Evolutionary conservation across 1,140 invertebrate genomes (phyloP).

Genomic region (Trichonephila clavata): DNA sequence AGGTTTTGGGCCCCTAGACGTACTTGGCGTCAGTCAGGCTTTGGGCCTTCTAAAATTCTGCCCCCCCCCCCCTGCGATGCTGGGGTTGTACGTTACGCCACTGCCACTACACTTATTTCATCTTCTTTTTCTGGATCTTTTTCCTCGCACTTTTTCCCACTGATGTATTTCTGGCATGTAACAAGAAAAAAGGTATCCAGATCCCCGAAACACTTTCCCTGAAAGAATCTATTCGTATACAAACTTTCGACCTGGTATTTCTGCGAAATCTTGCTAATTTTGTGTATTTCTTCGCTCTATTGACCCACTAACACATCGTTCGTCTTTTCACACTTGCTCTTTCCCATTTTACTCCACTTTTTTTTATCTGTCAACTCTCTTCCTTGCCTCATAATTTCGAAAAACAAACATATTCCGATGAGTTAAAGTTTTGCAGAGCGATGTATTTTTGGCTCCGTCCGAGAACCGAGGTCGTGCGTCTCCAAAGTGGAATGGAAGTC

Average conservation of each 20-base stretch:
- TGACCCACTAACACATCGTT: slow-evolving; percentile 14
- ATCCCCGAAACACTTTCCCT: background rate
- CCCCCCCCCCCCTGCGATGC: too few species aligned
- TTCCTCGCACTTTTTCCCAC: background rate
- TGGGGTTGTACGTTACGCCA: too few species aligned
- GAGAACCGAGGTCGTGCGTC: background rate
- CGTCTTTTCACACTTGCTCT: slow-evolving; percentile 4
- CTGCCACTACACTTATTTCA: background rate
- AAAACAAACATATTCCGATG: slow-evolving; percentile 2
- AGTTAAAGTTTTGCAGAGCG: slow-evolving; percentile 7
- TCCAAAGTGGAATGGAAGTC: background rate
- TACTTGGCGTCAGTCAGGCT: too few species aligned
- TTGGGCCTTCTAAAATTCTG: too few species aligned
- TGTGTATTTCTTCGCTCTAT: slow-evolving; percentile 21
- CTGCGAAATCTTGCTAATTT: background rate
- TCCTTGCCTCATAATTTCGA: background rate
- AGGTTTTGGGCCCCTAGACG: too few species aligned
- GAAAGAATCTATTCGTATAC: slow-evolving; percentile 9
- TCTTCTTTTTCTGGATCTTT: background rate
- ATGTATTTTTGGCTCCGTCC: slow-evolving; percentile 8
- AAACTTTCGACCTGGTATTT: background rate
- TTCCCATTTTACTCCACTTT: background rate
- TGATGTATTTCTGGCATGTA: background rate
- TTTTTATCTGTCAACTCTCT: background rate
- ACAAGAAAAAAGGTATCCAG: background rate